Evolutionary conservation across 2,888 invertebrate species (phyloP).

Genomic region (Sceliomorpha sp.): DNA sequence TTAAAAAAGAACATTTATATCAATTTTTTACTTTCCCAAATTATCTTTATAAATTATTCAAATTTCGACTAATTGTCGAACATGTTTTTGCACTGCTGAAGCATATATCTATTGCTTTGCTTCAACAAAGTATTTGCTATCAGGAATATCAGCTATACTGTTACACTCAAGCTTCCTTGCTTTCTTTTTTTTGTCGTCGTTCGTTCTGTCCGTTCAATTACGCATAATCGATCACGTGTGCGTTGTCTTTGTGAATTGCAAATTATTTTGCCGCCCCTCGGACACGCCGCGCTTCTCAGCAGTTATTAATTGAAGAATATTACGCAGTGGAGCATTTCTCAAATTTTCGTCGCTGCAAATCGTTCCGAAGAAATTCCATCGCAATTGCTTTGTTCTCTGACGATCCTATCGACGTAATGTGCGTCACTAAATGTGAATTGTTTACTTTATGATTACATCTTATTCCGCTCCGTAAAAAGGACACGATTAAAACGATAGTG

Average conservation of each 20-base stretch:
- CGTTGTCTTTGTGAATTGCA: conserved; percentile 48
- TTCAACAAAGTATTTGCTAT: neutral
- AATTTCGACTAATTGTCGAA: too few species aligned
- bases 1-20: too few species aligned
- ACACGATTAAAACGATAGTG: too few species aligned
- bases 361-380: conserved; percentile 10
- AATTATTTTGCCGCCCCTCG: conserved; percentile 29
- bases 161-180: conserved; percentile 15
- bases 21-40: too few species aligned
- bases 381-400: conserved; percentile 29
- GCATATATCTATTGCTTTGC: too few species aligned
- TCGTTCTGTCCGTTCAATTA: conserved; percentile 25
- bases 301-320: conserved; percentile 43
- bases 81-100: too few species aligned
- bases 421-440: too few species aligned
- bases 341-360: conserved; percentile 21
- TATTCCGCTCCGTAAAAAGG: too few species aligned
- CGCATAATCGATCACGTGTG: conserved; percentile 41
- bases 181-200: conserved; percentile 39
- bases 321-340: conserved; percentile 12
- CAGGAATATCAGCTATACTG: neutral
- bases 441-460: too few species aligned
- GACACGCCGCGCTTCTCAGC: conserved; percentile 28
- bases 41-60: too few species aligned
- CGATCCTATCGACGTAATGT: too few species aligned